phyloP scores from a whole-genome alignment of 2,888 invertebrate species.

The Macrophya annulata region DNA sequence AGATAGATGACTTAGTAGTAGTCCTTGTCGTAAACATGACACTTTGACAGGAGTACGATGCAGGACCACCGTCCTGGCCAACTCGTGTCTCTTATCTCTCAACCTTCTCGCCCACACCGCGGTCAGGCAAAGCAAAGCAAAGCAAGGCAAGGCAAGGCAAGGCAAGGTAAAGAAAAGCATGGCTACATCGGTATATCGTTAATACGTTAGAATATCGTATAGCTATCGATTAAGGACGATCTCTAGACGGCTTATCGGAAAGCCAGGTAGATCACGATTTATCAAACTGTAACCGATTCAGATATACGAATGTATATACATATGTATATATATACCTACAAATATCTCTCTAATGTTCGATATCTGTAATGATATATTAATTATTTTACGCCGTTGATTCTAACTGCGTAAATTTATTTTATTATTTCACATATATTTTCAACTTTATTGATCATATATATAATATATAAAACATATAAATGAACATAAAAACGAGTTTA shows the following conservation, averaged over 20 bases:
- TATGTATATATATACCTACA: background rate
- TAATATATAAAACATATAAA: too few relatives aligned
- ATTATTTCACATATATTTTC: too few relatives aligned
- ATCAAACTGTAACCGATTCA: background rate
- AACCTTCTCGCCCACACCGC: slow-evolving; percentile 14
- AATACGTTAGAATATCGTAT: slow-evolving; percentile 1
- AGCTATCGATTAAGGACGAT: background rate
- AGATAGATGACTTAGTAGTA: slow-evolving; percentile 26
- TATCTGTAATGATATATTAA: too few relatives aligned
- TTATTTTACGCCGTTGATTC: too few relatives aligned
- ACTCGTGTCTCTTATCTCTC: slow-evolving; percentile 25
- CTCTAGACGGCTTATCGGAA: background rate
- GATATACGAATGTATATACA: background rate
- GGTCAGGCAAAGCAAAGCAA: slow-evolving; percentile 3
- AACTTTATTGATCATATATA: too few relatives aligned
- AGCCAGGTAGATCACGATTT: background rate
- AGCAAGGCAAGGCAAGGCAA: background rate
- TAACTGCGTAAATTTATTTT: too few relatives aligned
- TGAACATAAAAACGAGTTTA: too few relatives aligned
- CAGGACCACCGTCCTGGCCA: slow-evolving; percentile 65
- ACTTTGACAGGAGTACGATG: slow-evolving; percentile 68
- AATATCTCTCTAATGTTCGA: too few relatives aligned
- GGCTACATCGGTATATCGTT: background rate
- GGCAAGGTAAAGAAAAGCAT: too few relatives aligned
- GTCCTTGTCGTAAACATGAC: slow-evolving; percentile 61